Conservation (phyloP, 2,113 vertebrate genomes). For the Salvelinus namaycush region DNA sequence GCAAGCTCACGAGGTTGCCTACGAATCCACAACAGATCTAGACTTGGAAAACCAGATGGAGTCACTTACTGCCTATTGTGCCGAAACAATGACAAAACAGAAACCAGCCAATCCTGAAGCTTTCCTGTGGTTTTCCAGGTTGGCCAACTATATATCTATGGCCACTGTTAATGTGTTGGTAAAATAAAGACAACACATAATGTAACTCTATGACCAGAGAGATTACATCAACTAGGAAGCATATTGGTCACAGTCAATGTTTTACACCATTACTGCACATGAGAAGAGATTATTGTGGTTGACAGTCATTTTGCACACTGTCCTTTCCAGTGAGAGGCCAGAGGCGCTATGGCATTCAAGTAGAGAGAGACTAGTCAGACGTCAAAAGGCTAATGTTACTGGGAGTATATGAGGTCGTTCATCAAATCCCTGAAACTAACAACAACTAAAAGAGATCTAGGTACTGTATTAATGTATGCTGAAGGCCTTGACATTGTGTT, state of each 20-base stretch:
- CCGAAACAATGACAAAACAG: constrained; percentile 9
- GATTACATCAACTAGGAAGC: not conserved
- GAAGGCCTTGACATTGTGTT: not conserved
- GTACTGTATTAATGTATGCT: not conserved
- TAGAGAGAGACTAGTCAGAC: not conserved
- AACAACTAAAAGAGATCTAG: no score
- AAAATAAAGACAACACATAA: not conserved
- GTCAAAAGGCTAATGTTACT: not conserved
- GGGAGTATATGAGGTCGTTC: not conserved
- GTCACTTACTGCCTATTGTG: constrained; percentile 4
- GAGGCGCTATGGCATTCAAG: no score
- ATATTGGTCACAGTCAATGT: not conserved
- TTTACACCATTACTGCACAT: no score
- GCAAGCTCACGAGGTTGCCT: not conserved
- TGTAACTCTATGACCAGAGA: not conserved
- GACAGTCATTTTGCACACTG: not conserved
- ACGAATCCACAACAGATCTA: constrained; percentile 1
- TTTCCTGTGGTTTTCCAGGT: not conserved
- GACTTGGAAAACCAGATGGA: constrained; percentile 6
- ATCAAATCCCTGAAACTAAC: no score
- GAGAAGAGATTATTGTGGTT: not conserved
- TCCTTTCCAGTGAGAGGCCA: no score
- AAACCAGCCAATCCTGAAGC: not conserved
- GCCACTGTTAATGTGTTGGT: not conserved
- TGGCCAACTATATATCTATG: not conserved